These are phyloP conservation scores for Chaetodon trifasciatus DNA, from an alignment of 2,797 vertebrate species.

Conservation along the genomic window DNA sequence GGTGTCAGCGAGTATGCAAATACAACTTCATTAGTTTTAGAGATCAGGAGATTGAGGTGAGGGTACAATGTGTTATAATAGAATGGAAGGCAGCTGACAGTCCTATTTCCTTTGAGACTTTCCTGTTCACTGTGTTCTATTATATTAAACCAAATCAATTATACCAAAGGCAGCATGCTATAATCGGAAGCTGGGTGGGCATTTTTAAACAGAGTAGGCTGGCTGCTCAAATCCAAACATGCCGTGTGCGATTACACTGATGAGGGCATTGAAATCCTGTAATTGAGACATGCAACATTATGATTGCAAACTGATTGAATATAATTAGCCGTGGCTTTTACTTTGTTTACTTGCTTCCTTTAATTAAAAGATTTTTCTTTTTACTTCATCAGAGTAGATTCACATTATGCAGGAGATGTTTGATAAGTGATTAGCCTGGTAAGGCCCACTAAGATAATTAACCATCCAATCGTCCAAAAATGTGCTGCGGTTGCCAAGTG, in stretches of 20 bases:
- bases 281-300: constrained; percentile 79
- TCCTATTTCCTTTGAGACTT: constrained; percentile 74
- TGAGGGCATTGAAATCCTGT: constrained; percentile 73
- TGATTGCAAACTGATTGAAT: constrained; percentile 80
- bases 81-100: constrained; percentile 67
- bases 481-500: constrained; percentile 49
- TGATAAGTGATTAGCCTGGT: constrained; percentile 73
- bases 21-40: constrained; percentile 75
- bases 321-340: constrained; percentile 76
- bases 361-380: constrained; percentile 75
- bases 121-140: constrained; percentile 67
- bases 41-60: constrained; percentile 69
- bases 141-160: constrained; percentile 79
- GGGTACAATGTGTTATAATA: constrained; percentile 64
- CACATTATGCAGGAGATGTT: constrained; percentile 58
- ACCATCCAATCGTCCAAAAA: constrained; percentile 59
- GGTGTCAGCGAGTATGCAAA: constrained; percentile 68
- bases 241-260: constrained; percentile 58
- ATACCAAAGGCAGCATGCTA: constrained; percentile 63
- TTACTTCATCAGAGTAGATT: constrained; percentile 58
- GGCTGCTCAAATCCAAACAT: constrained; percentile 55
- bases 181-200: constrained; percentile 69
- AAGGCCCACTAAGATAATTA: constrained; percentile 65
- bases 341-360: constrained; percentile 77
- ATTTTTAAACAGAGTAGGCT: constrained; percentile 61